Conservation (phyloP, 2,113 vertebrate genomes). For the Eulacestoma nigropectus region DNA sequence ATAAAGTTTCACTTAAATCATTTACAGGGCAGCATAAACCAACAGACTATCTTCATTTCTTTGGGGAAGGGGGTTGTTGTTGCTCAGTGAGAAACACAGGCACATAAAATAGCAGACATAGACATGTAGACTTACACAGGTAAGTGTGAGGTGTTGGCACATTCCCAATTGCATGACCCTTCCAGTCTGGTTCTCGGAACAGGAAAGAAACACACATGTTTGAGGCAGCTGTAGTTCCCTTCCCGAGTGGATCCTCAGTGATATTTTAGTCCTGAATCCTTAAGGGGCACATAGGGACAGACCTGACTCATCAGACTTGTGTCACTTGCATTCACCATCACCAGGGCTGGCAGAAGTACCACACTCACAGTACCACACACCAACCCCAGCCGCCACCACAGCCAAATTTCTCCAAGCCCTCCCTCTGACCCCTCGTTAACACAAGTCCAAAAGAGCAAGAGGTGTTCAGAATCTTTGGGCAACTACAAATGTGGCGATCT, state of each 20-base stretch:
- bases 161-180: not conserved
- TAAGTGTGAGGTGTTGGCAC: fast-evolving
- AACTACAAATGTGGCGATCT: not conserved
- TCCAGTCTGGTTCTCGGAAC: not conserved
- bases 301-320: not conserved
- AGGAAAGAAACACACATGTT: not conserved
- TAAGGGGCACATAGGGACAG: not conserved
- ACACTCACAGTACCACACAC: not conserved
- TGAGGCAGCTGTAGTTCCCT: not conserved
- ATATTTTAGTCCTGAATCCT: not conserved
- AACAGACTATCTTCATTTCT: not conserved
- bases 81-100: not conserved
- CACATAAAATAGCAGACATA: not conserved
- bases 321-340: not conserved
- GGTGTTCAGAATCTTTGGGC: not conserved
- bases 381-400: not conserved
- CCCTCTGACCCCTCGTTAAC: not conserved
- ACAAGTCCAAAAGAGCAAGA: not conserved
- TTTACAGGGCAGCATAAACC: not conserved
- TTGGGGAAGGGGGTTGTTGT: not conserved
- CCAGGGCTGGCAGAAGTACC: not conserved
- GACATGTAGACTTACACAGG: not conserved
- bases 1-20: not conserved
- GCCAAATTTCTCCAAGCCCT: not conserved
- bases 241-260: not conserved